Evolutionary conservation across 2,888 invertebrate species (phyloP).

Genomic region (Ellobium chinense): DNA sequence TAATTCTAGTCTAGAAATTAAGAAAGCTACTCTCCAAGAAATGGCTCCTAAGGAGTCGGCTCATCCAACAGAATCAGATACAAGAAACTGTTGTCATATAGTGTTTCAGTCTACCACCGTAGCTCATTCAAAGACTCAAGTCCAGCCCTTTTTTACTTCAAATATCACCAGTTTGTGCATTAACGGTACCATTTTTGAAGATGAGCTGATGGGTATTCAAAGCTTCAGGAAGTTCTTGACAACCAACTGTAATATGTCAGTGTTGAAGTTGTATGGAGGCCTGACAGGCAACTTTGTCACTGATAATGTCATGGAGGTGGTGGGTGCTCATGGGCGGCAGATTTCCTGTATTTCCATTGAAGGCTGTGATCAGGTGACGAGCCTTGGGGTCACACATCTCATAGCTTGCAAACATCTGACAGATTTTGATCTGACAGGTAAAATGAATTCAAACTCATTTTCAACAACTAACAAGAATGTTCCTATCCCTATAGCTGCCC

Average conservation of each 20-base stretch:
- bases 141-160: slow-evolving; percentile 6
- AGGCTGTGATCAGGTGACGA: slow-evolving; percentile 13
- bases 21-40: too few relatives aligned
- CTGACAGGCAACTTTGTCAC: neutral
- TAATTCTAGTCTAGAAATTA: too few relatives aligned
- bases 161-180: neutral
- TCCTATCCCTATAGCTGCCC: too few relatives aligned
- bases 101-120: too few relatives aligned
- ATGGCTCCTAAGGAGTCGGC: too few relatives aligned
- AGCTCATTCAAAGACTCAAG: too few relatives aligned
- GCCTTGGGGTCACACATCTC: neutral
- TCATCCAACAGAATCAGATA: too few relatives aligned
- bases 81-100: too few relatives aligned
- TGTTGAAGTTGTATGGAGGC: slow-evolving; percentile 9
- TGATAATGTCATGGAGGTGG: neutral
- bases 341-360: neutral
- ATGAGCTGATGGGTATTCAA: neutral
- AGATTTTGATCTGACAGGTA: slow-evolving; percentile 23
- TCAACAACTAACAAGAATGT: too few relatives aligned
- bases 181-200: slow-evolving; percentile 8
- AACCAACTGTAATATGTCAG: neutral
- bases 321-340: neutral
- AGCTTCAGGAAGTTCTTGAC: slow-evolving; percentile 10
- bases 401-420: neutral
- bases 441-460: too few relatives aligned